Evolutionary conservation across 2,113 vertebrate species (phyloP), one percentile per base, ranked within the genome.

Genomic region (Heliornis fulica): DNA sequence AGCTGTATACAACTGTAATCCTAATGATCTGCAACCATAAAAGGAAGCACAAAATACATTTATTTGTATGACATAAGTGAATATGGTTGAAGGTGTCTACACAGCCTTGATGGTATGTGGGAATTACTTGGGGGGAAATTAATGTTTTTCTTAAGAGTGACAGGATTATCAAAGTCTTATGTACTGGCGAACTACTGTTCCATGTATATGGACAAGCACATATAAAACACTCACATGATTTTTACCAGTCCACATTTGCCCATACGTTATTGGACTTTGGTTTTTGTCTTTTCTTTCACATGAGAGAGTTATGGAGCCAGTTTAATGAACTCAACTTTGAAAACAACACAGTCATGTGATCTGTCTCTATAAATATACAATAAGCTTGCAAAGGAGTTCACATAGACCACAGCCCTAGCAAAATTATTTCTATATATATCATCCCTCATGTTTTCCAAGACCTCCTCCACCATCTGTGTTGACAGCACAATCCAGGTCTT

Each of bases 401-500:
- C 3, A n/a, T 0, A 56, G 21, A 56, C 12, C 8, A 51, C 36
- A 57, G 5, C 1, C 4, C 22, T 20, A 32, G 18, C 5, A 70
- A 36, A 91, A 38, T 23, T 46, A 18, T 45, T 75, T 74, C 36
- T 8, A 11, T 31, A 41, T 8, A 11, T 31, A 41, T 45, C 38
- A 65, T 7, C 14, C 45, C 60, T 56, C 22, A 2, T 20, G 2
- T 54, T 83, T 29, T 79, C 14, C 38, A 64, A 45, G 36, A 57
- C 56, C 2, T 57, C 7, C 9, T 9, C 34, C 8, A 41, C 5
- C 40, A 70, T 19, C 11, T 68, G 11, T 19, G 50, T 70, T 54
- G 29, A 20, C 13, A 70, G 46, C 2, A 1, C 0, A 1, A 13
- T 41, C 19, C 51, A 75, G 21, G 13, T 29, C 19, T 54, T 45